These are phyloP conservation scores for Drosophila lacertosa DNA, from an alignment of 1,140 invertebrate genomes.

Conservation along the genomic window DNA sequence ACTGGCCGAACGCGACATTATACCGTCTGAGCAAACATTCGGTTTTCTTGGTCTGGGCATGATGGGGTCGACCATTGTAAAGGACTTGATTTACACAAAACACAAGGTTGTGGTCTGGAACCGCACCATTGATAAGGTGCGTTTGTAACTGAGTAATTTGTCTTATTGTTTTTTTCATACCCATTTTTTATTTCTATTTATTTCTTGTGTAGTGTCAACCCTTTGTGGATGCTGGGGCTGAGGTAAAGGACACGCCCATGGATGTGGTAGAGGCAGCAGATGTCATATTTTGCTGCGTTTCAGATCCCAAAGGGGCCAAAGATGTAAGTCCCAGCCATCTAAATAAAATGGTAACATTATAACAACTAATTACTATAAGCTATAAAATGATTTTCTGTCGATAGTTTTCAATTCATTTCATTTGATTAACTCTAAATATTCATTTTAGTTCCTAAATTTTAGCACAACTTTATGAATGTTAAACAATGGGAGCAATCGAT, in stretches of 20 bases:
- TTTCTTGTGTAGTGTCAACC: slow-evolving; percentile 86
- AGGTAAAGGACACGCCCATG: slow-evolving; percentile 92
- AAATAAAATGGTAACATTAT: too few species aligned
- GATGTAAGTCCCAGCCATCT: slow-evolving; percentile 87
- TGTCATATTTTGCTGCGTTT: slow-evolving; percentile 97
- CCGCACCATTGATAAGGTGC: slow-evolving; percentile 95
- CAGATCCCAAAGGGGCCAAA: slow-evolving; percentile 96
- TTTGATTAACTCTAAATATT: too few species aligned
- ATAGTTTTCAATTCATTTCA: too few species aligned
- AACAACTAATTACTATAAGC: too few species aligned
- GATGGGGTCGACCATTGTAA: slow-evolving; percentile 98
- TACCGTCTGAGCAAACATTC: slow-evolving; percentile 93
- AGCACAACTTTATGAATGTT: too few species aligned
- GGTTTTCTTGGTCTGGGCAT: slow-evolving; percentile 98
- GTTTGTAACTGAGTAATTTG: too few species aligned
- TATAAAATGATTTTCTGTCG: too few species aligned
- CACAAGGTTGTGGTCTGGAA: slow-evolving; percentile 98
- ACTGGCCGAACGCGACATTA: slow-evolving; percentile 93
- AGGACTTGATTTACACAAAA: slow-evolving; percentile 96
- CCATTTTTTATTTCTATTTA: background rate
- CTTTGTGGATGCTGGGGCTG: slow-evolving; percentile 90
- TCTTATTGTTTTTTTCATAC: background rate
- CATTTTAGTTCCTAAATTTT: too few species aligned
- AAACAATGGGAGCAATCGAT: too few species aligned
- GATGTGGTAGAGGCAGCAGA: slow-evolving; percentile 96